Base-by-base conservation (phyloP, 2,888 invertebrate genomes). In the Hypercompe scribonia region DNA sequence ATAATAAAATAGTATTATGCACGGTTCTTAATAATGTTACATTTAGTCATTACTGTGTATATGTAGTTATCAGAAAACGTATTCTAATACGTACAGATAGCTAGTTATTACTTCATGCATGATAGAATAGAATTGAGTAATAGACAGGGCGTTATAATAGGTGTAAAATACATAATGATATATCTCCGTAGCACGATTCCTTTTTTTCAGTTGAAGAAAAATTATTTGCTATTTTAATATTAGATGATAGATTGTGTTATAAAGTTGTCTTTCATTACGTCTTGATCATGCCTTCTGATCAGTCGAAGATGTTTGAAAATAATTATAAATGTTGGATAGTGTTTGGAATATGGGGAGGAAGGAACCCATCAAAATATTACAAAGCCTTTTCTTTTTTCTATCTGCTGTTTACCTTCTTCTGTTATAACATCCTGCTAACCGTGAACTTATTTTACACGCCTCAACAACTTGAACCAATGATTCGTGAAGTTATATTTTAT, bases 401-500 rank as follows among this genome's bases (percentile, higher is more conserved):
- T 69, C 81, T 94, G 1, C 80, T 88, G 33, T 61, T 87, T 24
- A 89, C 88, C 2, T 79, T 90, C 13, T 74, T 89, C 5, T 66
- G 84, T 65, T 94, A 93, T 74, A 90, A 92, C 68, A 61, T 88
- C 33, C 83, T 94, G 33, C 79, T 94, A 11, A 90, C 91, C 28
- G 33, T 93, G 21, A 94, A 92, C 78, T 78, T 94, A 54, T 68
- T 88, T 64, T 92, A 89, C 69, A 92, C 92, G 2, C 93, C 94
- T 1, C 83, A 79, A 39, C 89, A 87, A 83, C 86, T 94, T 28
- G 93, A 93, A 74, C 75, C 89, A 68, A 72, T 93, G 50, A 87
- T 94, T 33, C 88, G 85, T 3, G 94, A 95, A 89, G 88, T 90
- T 5, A 89, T 92, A 77, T 93, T 92, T 84, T 90, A 88, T 81